phyloP scores from a whole-genome alignment of 37 sponge, comb jelly and placozoan species.

The Geodia barretti region DNA sequence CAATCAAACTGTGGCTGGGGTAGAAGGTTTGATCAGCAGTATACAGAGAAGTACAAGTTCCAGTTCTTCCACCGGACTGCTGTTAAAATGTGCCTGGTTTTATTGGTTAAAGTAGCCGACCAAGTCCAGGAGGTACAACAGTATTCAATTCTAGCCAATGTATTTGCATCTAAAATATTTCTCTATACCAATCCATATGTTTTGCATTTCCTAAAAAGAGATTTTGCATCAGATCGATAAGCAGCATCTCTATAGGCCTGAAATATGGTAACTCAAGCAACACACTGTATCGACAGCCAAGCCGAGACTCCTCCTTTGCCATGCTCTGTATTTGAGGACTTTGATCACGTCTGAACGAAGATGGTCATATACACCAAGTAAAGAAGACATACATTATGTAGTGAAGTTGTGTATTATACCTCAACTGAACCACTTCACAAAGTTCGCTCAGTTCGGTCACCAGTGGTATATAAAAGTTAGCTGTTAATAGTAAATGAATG shows the following conservation, averaged over 20 bases:
- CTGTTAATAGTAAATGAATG: conserved; percentile 12
- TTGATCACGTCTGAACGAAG: neutral
- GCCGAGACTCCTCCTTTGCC: conserved; percentile 5
- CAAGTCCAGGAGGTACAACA: neutral
- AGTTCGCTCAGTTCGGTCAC: conserved; percentile 20
- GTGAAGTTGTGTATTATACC: neutral
- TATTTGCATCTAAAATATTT: neutral
- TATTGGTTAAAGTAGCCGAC: neutral
- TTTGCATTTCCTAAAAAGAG: conserved; percentile 39
- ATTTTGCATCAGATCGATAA: conserved; percentile 46
- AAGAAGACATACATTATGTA: conserved; percentile 3
- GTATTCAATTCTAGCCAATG: neutral
- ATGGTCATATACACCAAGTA: conserved; percentile 30
- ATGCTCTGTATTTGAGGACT: conserved; percentile 4
- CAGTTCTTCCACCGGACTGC: conserved; percentile 23
- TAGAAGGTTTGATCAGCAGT: neutral
- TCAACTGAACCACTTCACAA: conserved; percentile 9
- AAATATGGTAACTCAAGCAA: conserved; percentile 37
- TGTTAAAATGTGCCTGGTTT: neutral
- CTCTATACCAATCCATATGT: conserved; percentile 26
- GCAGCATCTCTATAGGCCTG: conserved; percentile 17
- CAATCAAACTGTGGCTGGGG: neutral
- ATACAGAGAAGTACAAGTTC: conserved; percentile 1
- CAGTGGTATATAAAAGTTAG: no score
- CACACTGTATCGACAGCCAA: conserved; percentile 38